These are phyloP conservation scores for Digitonthophagus gazella DNA, from an alignment of 2,888 invertebrate species.

Conservation along the genomic window DNA sequence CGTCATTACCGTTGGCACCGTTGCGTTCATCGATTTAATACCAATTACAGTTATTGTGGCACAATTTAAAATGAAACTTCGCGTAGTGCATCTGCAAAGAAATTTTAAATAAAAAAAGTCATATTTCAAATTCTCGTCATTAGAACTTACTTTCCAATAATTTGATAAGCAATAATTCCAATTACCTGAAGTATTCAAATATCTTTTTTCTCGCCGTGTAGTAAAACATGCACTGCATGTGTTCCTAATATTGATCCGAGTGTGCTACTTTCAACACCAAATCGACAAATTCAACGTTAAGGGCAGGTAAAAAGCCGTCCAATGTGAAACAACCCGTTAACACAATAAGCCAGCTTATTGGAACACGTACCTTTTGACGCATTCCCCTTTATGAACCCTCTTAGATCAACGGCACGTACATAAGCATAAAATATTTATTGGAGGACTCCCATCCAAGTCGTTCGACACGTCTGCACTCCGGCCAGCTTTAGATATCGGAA, in stretches of 20 bases:
- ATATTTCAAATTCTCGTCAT: not conserved
- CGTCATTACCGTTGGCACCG: not conserved
- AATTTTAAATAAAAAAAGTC: not conserved
- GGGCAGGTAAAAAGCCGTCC: not conserved
- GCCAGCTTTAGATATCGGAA: not conserved
- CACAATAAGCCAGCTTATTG: not conserved
- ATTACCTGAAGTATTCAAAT: too few species aligned
- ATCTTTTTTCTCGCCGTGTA: too few species aligned
- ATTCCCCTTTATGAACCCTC: slow-evolving; percentile 22
- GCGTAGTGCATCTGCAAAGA: not conserved
- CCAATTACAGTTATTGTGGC: not conserved
- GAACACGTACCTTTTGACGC: slow-evolving; percentile 28
- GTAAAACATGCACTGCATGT: too few species aligned
- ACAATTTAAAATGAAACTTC: not conserved
- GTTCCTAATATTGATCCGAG: too few species aligned
- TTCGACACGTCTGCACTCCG: slow-evolving; percentile 13
- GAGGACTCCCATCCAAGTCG: slow-evolving; percentile 2
- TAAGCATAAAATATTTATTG: slow-evolving; percentile 19
- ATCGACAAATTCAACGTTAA: not conserved
- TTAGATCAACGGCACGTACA: slow-evolving; percentile 20
- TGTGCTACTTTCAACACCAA: too few species aligned
- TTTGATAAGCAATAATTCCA: too few species aligned
- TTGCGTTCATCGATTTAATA: not conserved
- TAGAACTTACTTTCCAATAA: too few species aligned
- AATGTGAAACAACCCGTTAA: not conserved